Percentiles rank a stretch among this genome's conserved stretches.
Evolutionary conservation across 2,797 vertebrate genomes (phyloP).

Genomic region (Peromyscus eremicus): DNA sequence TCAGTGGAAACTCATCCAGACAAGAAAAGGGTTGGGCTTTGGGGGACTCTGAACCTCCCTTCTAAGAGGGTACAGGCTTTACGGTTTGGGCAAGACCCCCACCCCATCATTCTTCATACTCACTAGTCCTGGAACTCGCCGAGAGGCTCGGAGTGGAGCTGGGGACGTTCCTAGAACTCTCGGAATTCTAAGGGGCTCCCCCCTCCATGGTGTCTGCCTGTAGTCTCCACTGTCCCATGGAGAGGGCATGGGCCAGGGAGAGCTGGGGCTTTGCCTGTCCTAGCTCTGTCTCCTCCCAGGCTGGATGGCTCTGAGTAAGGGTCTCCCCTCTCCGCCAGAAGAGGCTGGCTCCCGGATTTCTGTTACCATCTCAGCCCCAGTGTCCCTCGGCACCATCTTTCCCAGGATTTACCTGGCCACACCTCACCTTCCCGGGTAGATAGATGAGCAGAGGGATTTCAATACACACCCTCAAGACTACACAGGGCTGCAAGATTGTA

Average conservation of each 20-base stretch:
- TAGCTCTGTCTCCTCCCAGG: background rate
- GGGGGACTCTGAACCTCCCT: background rate
- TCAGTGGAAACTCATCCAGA: background rate
- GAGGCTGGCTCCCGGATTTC: background rate
- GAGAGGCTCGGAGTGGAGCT: background rate
- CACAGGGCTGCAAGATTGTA: no score
- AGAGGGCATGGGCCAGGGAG: background rate
- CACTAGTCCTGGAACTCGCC: background rate
- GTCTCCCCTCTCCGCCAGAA: background rate
- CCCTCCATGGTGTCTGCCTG: background rate
- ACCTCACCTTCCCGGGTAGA: background rate
- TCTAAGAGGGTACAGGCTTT: background rate
- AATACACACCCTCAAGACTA: background rate
- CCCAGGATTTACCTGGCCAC: background rate
- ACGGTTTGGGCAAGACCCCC: no score
- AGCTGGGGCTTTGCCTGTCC: background rate
- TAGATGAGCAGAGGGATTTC: background rate
- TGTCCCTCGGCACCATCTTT: background rate
- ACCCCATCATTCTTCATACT: rapidly evolving
- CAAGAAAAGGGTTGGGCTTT: background rate
- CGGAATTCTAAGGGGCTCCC: background rate
- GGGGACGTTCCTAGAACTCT: background rate
- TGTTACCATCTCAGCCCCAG: background rate
- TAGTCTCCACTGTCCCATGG: background rate
- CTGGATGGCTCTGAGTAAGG: background rate